Percentiles rank a stretch among this genome's conserved stretches.
Evolutionary conservation across 2,797 vertebrate species (phyloP).

Genomic region (Muraenolepis orangiensis): DNA sequence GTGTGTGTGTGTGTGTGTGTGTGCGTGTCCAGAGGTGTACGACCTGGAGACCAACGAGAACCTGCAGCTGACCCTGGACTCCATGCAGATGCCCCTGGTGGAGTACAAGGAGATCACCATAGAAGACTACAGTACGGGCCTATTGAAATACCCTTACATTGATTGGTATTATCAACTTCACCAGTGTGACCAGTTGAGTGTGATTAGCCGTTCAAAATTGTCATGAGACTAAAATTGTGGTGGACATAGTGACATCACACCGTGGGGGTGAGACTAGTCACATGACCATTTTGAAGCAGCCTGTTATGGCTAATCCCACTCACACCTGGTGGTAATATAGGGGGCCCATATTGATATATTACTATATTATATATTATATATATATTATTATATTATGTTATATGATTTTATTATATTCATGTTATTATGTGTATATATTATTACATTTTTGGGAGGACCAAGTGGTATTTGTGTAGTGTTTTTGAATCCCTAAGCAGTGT

Average conservation of each 20-base stretch:
- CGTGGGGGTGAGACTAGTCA: too few species aligned
- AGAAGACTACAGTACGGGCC: constrained; percentile 88
- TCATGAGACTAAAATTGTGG: too few species aligned
- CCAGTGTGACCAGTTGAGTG: too few species aligned
- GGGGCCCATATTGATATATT: too few species aligned
- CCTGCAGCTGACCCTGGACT: constrained; percentile 74
- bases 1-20: constrained; percentile 15
- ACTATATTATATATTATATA: background rate
- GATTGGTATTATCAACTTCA: too few species aligned
- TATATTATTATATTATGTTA: background rate
- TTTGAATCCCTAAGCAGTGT: background rate
- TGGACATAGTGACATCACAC: too few species aligned
- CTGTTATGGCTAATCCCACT: too few species aligned
- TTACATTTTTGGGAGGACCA: too few species aligned
- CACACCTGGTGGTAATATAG: too few species aligned
- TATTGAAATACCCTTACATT: background rate
- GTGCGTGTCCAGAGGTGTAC: constrained; percentile 75
- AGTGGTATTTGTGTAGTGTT: background rate
- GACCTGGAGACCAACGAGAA: constrained; percentile 86
- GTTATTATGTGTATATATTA: background rate
- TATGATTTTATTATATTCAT: background rate
- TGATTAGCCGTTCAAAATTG: too few species aligned
- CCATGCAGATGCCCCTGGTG: constrained; percentile 88
- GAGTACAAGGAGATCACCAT: constrained; percentile 83
- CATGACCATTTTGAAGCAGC: too few species aligned